Conservation (phyloP, 2,113 vertebrate species). For the Athene noctua region DNA sequence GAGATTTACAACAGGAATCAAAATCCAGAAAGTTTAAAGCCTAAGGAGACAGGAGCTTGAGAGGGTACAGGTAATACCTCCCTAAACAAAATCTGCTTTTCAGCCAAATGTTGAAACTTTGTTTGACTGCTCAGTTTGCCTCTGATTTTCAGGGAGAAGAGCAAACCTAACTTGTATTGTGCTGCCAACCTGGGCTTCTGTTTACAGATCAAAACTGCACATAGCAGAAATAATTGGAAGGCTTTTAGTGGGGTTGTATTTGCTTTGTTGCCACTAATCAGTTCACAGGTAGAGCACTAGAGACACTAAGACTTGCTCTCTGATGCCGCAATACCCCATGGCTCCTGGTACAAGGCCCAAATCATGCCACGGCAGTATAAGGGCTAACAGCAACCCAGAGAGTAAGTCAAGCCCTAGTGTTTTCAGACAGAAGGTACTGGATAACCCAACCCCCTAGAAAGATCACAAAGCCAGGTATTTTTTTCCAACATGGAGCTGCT, state of each 20-base stretch:
- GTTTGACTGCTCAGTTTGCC: not conserved
- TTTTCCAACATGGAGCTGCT: not conserved
- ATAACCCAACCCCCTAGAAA: not conserved
- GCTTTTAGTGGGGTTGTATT: not conserved
- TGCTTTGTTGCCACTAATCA: not conserved
- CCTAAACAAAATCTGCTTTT: not conserved
- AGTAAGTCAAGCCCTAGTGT: not conserved
- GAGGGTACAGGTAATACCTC: not conserved
- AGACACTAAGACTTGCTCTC: not conserved
- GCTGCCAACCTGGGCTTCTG: not conserved
- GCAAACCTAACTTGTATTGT: not conserved
- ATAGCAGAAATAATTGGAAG: not conserved
- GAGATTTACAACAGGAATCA: not conserved
- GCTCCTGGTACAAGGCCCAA: not conserved
- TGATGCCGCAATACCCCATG: not conserved
- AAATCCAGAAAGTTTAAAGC: not conserved
- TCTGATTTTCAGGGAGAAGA: not conserved
- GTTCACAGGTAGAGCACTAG: not conserved
- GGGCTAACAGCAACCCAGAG: not conserved
- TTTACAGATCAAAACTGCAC: not conserved
- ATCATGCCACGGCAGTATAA: not conserved
- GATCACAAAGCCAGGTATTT: not conserved
- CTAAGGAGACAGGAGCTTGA: not conserved
- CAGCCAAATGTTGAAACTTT: not conserved
- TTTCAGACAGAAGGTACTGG: not conserved